Evolutionary conservation across 1,140 invertebrate species (phyloP).

Genomic region (Pomacea maculata): DNA sequence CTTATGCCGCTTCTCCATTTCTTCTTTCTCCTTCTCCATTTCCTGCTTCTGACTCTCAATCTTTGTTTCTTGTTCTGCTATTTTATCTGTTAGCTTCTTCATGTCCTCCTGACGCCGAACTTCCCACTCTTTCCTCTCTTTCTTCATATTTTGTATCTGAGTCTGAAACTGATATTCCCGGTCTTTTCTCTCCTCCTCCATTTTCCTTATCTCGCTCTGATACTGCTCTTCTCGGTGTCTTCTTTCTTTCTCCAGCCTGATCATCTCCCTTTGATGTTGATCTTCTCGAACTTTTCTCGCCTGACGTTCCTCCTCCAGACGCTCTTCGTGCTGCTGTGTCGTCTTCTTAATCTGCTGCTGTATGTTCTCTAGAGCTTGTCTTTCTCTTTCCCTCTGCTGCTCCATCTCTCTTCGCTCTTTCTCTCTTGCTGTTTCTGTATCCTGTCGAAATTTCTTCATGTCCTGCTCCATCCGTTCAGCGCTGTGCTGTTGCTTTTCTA

Average conservation of each 20-base stretch:
- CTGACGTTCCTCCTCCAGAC: too few relatives aligned
- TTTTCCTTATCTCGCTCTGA: neutral
- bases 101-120: neutral
- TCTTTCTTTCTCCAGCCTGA: neutral
- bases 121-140: neutral
- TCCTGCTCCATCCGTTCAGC: neutral
- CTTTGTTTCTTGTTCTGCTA: neutral
- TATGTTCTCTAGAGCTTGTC: neutral
- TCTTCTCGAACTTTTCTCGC: too few relatives aligned
- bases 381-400: neutral
- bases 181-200: neutral
- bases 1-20: neutral
- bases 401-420: neutral
- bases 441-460: neutral
- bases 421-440: neutral
- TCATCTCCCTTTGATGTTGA: too few relatives aligned
- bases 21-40: neutral
- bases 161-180: neutral
- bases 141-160: neutral
- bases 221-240: neutral
- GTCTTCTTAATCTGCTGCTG: too few relatives aligned
- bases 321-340: too few relatives aligned
- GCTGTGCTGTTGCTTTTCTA: neutral
- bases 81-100: neutral
- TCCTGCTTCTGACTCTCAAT: neutral